Evolutionary conservation across 2,888 invertebrate species (phyloP), one percentile per base, ranked within the genome.

Genomic region (Lycaena phlaeas): DNA sequence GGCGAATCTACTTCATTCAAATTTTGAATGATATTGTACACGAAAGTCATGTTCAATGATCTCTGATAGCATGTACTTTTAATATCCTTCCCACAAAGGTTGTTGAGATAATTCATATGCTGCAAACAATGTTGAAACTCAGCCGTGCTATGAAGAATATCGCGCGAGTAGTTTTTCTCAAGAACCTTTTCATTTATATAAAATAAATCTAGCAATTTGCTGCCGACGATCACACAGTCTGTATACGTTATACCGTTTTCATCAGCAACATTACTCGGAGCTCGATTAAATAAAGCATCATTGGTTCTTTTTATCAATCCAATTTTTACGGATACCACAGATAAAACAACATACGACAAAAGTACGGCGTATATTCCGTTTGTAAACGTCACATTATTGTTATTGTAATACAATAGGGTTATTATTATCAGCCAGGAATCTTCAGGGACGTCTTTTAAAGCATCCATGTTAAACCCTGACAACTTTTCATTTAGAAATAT

Each of bases 51-150:
- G 15, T 30, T 30, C 1, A 30, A 10, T 2, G 30, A 17, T 10
- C 15, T 30, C 2, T 30, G 30, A 3, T 30, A 30, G 14, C 30
- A 30, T 2, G 17, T 31, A 5, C n/a, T n/a, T 5, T 5, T 36
- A 5, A 36, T 38, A n/a, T n/a, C n/a, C 25, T 49, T 46, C 2
- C 57, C 58, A 27, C 61, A 60, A n/a, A 65, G 27, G 36, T 45
- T 56, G 34, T 62, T 59, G 15, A 65, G 52, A 48, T 59, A 57
- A 45, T 65, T 65, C 50, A 65, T 54, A 42, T 61, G 59, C 36
- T 64, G 59, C 27, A 65, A 42, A 27, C 64, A 61, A 47, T 65
- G 64, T 39, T 58, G 55, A 14, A 64, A 64, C 40, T 64, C 64
- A 0, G 60, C 51, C n/a, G 64, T 43, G 22, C 38, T 44, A 18